Evolutionary conservation across 2,797 vertebrate genomes (phyloP).

Genomic region (Antrozous pallidus): DNA sequence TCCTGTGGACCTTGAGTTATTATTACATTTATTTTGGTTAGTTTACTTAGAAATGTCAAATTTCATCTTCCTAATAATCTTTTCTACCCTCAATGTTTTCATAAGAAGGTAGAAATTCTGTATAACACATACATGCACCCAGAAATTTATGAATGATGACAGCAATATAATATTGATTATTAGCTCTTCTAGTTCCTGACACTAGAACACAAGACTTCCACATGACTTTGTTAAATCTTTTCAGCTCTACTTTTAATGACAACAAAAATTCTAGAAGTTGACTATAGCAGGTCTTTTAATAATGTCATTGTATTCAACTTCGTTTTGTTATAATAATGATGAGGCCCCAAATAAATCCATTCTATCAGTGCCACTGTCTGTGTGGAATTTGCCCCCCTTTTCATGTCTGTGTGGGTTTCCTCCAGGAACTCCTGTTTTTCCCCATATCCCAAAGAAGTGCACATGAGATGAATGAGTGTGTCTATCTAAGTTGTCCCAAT

Average conservation of each 20-base stretch:
- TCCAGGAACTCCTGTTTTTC: not conserved
- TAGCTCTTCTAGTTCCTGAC: not conserved
- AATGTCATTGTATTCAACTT: not conserved
- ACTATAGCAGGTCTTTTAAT: not conserved
- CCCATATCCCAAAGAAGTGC: not conserved
- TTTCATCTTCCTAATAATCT: not conserved
- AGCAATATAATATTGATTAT: not conserved
- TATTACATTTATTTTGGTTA: not conserved
- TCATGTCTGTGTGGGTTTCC: not conserved
- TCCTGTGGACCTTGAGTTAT: not conserved
- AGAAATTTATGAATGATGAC: not conserved
- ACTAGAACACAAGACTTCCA: not conserved
- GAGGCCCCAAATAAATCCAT: not conserved
- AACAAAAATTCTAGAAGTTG: not conserved
- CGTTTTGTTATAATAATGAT: not conserved
- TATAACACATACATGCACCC: not conserved
- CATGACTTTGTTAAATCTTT: not conserved
- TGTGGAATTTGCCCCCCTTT: not conserved
- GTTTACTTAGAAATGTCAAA: not conserved
- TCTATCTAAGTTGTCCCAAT: not conserved
- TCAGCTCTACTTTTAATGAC: not conserved
- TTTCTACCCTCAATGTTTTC: not conserved
- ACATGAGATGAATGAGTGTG: too few relatives aligned
- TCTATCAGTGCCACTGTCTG: not conserved
- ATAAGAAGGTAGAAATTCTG: not conserved